These are phyloP conservation scores for Lissonota sp. DNA, from an alignment of 2,888 invertebrate species.

Conservation along the genomic window DNA sequence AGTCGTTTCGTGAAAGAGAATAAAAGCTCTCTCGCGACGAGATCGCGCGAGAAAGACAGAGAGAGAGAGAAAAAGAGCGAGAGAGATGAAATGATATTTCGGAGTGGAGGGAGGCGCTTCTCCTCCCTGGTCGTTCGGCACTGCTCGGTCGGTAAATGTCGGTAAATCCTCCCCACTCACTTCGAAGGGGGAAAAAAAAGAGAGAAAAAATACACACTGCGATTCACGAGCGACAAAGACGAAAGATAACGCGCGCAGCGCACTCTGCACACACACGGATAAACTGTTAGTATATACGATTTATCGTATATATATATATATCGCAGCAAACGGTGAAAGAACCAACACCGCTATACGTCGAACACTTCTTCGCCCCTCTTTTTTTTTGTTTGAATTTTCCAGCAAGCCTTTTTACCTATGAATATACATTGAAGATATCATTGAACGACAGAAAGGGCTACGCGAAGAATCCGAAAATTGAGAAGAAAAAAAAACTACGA, in stretches of 20 bases:
- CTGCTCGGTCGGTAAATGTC: conserved; percentile 55
- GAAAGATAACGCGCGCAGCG: conserved; percentile 34
- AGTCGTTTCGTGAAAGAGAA: conserved; percentile 13
- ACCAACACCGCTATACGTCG: too few species aligned
- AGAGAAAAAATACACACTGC: neutral
- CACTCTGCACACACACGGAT: conserved; percentile 31
- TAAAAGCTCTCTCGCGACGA: conserved; percentile 56
- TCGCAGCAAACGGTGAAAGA: too few species aligned
- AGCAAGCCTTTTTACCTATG: too few species aligned
- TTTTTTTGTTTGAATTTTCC: too few species aligned
- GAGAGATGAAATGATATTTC: conserved; percentile 14
- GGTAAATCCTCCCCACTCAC: conserved; percentile 33
- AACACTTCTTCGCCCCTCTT: too few species aligned
- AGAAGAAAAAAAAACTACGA: too few species aligned
- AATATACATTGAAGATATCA: too few species aligned
- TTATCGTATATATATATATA: too few species aligned
- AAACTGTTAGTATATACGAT: too few species aligned
- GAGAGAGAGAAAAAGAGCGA: conserved; percentile 62
- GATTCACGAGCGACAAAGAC: conserved; percentile 42
- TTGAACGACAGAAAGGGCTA: too few species aligned
- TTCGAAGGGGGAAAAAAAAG: neutral
- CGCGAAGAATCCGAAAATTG: too few species aligned
- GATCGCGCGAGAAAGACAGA: conserved; percentile 68
- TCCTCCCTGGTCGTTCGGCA: conserved; percentile 47
- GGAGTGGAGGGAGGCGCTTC: conserved; percentile 31